A percentile compares a stretch with the other conserved stretches of the same genome.
Evolutionary conservation across 2,888 invertebrate genomes (phyloP).

Genomic region (Dicycla oo): DNA sequence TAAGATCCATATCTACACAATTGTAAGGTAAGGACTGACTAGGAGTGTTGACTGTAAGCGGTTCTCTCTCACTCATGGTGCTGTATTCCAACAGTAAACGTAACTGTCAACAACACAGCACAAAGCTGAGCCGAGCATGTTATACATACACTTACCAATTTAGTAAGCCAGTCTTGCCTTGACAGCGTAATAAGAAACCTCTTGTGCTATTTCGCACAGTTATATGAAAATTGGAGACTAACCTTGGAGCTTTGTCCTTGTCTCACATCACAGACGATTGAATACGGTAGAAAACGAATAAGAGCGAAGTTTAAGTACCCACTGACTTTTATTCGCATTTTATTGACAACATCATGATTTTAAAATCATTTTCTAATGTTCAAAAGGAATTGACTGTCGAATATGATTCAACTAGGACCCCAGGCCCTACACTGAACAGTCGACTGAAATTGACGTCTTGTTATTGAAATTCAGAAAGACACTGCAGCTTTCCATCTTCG

Average conservation of each 20-base stretch:
- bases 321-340: not conserved
- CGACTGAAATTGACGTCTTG: not conserved
- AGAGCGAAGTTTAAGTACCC: not conserved
- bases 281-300: not conserved
- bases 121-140: not conserved
- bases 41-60: not conserved
- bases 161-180: slow-evolving; percentile 23
- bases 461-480: not conserved
- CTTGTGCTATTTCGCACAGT: not conserved
- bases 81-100: not conserved
- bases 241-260: not conserved
- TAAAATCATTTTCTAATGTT: no score
- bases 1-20: no score
- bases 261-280: not conserved
- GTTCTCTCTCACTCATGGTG: no score
- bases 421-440: not conserved
- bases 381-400: no score
- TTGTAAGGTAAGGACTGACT: not conserved
- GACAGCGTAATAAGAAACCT: not conserved
- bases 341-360: no score
- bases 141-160: slow-evolving; percentile 33
- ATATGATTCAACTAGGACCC: no score
- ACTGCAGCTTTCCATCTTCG: not conserved
- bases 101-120: not conserved
- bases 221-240: not conserved